These are phyloP conservation scores for Psittacara wagleri DNA, from an alignment of 2,113 vertebrate genomes.

Conservation along the genomic window DNA sequence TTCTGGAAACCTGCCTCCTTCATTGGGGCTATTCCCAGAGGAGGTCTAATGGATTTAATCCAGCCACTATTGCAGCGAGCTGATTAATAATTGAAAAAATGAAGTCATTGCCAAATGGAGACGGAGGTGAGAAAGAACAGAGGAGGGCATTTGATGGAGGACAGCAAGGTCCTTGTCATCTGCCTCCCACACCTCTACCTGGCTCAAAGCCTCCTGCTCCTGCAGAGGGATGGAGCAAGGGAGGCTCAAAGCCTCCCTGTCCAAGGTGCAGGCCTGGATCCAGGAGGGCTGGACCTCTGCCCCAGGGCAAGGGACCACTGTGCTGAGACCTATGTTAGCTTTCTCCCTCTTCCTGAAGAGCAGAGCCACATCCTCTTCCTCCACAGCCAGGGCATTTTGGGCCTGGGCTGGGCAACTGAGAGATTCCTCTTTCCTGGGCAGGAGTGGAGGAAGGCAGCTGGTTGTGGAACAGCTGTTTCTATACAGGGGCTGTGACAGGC, in stretches of 20 bases:
- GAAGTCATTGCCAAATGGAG: background rate
- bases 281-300: background rate
- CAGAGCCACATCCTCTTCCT: background rate
- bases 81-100: conserved; percentile 63
- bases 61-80: background rate
- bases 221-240: background rate
- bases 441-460: background rate
- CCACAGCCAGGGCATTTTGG: background rate
- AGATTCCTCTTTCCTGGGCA: no score
- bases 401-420: background rate
- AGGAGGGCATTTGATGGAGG: background rate
- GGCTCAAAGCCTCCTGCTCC: no score
- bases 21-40: background rate
- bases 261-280: background rate
- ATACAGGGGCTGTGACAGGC: background rate
- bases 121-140: background rate
- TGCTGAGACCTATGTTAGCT: background rate
- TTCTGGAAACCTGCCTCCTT: conserved; percentile 45
- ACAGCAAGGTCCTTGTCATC: no score
- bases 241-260: background rate
- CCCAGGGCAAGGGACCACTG: accelerated
- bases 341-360: background rate
- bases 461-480: background rate
- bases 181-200: no score
- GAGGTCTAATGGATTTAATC: conserved; percentile 43